These are phyloP conservation scores for Alcedo atthis DNA, from an alignment of 2,797 vertebrate species.

Conservation along the genomic window DNA sequence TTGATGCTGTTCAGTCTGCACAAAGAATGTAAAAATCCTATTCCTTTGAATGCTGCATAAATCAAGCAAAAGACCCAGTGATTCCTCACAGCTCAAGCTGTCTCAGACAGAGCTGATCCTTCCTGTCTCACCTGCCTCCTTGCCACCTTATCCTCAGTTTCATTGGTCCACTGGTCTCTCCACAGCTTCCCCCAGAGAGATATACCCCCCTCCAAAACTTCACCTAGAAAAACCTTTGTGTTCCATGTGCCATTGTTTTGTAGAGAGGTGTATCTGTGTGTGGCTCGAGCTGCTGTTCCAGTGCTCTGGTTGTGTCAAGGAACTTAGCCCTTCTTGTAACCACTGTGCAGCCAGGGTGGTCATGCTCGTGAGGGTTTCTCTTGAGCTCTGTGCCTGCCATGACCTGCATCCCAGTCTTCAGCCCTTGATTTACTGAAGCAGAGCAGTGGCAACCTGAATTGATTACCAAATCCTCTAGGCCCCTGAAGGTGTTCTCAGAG, in stretches of 20 bases:
- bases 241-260: background rate
- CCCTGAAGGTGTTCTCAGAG: background rate
- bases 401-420: background rate
- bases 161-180: background rate
- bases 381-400: background rate
- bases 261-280: background rate
- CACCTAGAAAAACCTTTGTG: background rate
- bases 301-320: background rate
- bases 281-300: background rate
- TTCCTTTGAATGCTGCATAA: background rate
- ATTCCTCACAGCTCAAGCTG: background rate
- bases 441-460: background rate
- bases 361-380: background rate
- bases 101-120: background rate
- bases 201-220: background rate
- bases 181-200: background rate
- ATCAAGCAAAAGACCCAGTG: background rate
- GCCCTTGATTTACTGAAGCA: background rate
- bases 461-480: background rate
- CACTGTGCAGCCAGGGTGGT: rapidly evolving
- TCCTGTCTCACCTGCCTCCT: background rate
- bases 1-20: background rate
- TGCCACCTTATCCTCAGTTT: background rate
- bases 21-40: background rate
- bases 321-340: background rate